phyloP scores from a whole-genome alignment of 2,797 vertebrate species.

The Meriones psammophilus region DNA sequence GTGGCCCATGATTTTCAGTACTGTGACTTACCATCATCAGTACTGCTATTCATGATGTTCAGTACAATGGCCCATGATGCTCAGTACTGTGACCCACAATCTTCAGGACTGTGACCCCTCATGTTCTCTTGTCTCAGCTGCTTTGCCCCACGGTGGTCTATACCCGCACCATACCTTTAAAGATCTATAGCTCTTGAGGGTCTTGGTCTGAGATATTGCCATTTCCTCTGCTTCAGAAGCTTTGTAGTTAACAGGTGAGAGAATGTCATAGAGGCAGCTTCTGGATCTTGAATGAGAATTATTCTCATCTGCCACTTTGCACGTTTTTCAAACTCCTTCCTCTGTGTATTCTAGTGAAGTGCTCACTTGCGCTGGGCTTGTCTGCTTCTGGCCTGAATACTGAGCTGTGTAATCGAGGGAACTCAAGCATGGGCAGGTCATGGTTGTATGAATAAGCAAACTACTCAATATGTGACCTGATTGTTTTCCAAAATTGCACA shows the following conservation, averaged over 20 bases:
- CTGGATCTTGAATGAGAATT: conserved; percentile 77
- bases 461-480: conserved; percentile 81
- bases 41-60: not conserved
- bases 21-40: not conserved
- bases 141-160: not conserved
- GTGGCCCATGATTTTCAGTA: not conserved
- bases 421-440: conserved; percentile 76
- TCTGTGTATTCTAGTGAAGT: conserved; percentile 81
- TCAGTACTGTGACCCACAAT: not conserved
- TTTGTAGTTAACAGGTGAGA: conserved; percentile 72
- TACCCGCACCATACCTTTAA: not conserved
- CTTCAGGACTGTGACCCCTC: not conserved
- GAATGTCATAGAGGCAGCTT: conserved; percentile 73
- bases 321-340: conserved; percentile 82
- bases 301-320: conserved; percentile 83
- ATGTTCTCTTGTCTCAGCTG: not conserved
- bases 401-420: conserved; percentile 85
- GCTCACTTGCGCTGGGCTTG: conserved; percentile 79
- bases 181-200: conserved; percentile 26
- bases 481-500: conserved; percentile 85
- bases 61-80: not conserved
- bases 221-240: conserved; percentile 60
- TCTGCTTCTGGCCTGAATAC: conserved; percentile 80
- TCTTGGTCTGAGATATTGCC: conserved; percentile 47
- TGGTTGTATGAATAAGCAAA: conserved; percentile 83